These are phyloP conservation scores for Zootoca vivipara DNA, from an alignment of 2,113 vertebrate genomes.

Conservation along the genomic window DNA sequence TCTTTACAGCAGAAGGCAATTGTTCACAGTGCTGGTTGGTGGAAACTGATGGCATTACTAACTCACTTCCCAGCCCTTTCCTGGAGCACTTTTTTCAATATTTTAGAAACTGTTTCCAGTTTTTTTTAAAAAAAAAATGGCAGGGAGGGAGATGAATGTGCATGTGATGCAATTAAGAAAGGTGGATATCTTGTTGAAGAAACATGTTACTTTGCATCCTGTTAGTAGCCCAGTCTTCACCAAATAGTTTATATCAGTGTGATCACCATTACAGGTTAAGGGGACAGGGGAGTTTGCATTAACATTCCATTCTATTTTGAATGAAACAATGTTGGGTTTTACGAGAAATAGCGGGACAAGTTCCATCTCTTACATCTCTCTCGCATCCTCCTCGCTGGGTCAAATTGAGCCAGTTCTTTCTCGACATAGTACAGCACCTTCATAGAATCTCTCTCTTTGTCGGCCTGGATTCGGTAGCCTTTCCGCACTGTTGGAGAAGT, in stretches of 20 bases:
- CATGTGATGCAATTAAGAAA: no score
- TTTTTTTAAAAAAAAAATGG: no score
- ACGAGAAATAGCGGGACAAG: constrained; percentile 6
- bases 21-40: neutral
- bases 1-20: neutral
- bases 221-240: no score
- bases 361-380: constrained; percentile 87
- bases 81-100: neutral
- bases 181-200: no score
- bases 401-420: constrained; percentile 91
- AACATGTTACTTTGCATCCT: no score
- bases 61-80: neutral
- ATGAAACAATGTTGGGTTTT: neutral
- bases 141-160: neutral
- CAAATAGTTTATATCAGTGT: neutral
- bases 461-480: constrained; percentile 90
- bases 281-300: neutral
- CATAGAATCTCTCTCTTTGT: constrained; percentile 90
- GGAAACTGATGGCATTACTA: neutral
- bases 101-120: neutral
- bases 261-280: neutral
- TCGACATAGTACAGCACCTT: constrained; percentile 93
- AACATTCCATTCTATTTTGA: neutral
- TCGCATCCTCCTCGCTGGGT: constrained; percentile 83
- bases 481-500: constrained; percentile 79